phyloP scores from a whole-genome alignment of 1,140 invertebrate species.

The Pseudomyrmex dendroicus region DNA sequence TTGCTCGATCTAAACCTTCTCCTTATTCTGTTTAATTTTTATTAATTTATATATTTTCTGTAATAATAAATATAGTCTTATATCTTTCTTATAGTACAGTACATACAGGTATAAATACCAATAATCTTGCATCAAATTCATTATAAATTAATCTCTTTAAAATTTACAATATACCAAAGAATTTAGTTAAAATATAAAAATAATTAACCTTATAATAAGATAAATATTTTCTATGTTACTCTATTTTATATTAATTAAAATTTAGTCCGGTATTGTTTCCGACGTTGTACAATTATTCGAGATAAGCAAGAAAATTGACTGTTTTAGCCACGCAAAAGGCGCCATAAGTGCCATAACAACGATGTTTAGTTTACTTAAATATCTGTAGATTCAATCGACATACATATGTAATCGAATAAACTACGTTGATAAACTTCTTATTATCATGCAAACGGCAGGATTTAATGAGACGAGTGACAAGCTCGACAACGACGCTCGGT shows the following conservation, averaged over 20 bases:
- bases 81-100: background rate
- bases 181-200: background rate
- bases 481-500: constrained; percentile 15
- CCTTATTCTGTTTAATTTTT: no score
- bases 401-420: background rate
- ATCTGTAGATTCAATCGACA: constrained; percentile 4
- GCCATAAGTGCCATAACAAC: background rate
- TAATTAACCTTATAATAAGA: background rate
- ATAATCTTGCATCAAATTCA: background rate
- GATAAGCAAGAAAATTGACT: constrained; percentile 17
- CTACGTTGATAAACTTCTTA: background rate
- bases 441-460: constrained; percentile 44
- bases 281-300: background rate
- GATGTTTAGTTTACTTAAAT: constrained; percentile 57
- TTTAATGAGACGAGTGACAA: constrained; percentile 39
- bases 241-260: constrained; percentile 3
- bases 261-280: background rate
- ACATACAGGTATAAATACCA: background rate
- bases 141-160: background rate
- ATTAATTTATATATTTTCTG: no score
- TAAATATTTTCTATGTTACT: background rate
- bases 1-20: no score
- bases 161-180: background rate
- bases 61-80: background rate
- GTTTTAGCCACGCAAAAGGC: constrained; percentile 11